Evolutionary conservation across 2,888 invertebrate species (phyloP).

Genomic region (Alloplasta piceator): DNA sequence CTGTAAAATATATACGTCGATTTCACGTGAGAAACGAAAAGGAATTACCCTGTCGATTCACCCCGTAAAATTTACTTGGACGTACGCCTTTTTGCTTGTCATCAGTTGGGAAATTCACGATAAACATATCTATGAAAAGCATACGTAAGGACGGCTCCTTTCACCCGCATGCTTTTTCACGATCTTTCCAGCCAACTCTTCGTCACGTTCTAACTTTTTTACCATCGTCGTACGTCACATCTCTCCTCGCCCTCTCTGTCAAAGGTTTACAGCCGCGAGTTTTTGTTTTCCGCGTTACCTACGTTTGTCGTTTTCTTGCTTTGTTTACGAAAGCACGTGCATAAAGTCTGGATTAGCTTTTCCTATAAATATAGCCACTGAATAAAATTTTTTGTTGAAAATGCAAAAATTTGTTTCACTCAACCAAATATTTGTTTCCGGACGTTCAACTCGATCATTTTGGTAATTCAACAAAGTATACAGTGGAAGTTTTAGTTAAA

Average conservation of each 20-base stretch:
- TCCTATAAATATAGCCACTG: not conserved
- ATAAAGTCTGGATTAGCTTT: constrained; percentile 22
- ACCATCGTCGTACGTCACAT: constrained; percentile 10
- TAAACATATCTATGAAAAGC: not conserved
- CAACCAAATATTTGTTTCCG: too few relatives aligned
- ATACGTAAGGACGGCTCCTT: not conserved
- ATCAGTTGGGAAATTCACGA: not conserved
- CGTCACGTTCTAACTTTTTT: constrained; percentile 52
- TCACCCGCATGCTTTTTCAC: constrained; percentile 41
- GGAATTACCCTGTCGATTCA: too few relatives aligned
- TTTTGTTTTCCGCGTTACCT: constrained; percentile 41
- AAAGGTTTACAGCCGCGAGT: constrained; percentile 30
- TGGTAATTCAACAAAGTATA: too few relatives aligned
- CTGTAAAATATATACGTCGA: too few relatives aligned
- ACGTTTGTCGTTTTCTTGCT: constrained; percentile 5
- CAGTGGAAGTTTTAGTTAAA: too few relatives aligned
- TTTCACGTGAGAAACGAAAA: too few relatives aligned
- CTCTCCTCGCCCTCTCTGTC: not conserved
- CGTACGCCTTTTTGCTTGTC: too few relatives aligned
- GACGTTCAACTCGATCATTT: too few relatives aligned
- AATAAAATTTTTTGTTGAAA: not conserved
- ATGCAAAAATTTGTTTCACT: too few relatives aligned
- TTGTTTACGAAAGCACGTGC: constrained; percentile 9
- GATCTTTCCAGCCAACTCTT: constrained; percentile 46
- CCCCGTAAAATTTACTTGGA: too few relatives aligned